A percentile compares a stretch with the other conserved stretches of the same genome.
Conservation (phyloP, 2,888 invertebrate species). For the Cerceris ruficornis region DNA sequence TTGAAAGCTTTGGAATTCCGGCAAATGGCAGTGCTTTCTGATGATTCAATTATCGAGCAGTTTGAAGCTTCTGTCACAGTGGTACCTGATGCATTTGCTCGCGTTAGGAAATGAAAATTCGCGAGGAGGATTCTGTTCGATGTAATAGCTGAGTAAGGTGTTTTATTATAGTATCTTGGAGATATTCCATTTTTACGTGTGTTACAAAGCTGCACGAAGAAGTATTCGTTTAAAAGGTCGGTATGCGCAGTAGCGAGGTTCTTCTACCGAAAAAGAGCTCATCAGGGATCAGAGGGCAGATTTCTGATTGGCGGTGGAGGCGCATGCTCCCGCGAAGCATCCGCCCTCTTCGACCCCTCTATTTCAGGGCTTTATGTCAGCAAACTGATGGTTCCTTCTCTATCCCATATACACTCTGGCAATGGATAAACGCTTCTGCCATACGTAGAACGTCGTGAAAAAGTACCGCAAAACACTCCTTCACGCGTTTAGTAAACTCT, state of each 20-base stretch:
- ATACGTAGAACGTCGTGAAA: slow-evolving; percentile 61
- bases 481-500: slow-evolving; percentile 65
- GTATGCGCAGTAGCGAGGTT: slow-evolving; percentile 61
- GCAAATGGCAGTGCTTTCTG: not conserved
- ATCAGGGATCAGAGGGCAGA: slow-evolving; percentile 55
- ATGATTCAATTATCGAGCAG: no score
- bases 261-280: slow-evolving; percentile 47
- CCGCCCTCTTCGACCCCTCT: slow-evolving; percentile 69
- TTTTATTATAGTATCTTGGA: no score
- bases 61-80: no score
- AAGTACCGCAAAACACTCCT: slow-evolving; percentile 70
- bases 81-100: no score
- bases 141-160: no score
- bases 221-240: slow-evolving; percentile 9
- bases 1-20: not conserved
- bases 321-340: slow-evolving; percentile 64
- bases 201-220: not conserved
- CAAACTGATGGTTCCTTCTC: slow-evolving; percentile 73
- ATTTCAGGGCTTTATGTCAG: slow-evolving; percentile 67
- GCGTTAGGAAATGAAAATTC: no score
- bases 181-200: not conserved
- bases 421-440: slow-evolving; percentile 72
- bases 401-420: slow-evolving; percentile 57
- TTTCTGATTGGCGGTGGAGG: slow-evolving; percentile 61
- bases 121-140: no score